A percentile compares a stretch with the other conserved stretches of the same genome.
phyloP scores from a whole-genome alignment of 2,797 vertebrate genomes.

The Florisuga fusca region DNA sequence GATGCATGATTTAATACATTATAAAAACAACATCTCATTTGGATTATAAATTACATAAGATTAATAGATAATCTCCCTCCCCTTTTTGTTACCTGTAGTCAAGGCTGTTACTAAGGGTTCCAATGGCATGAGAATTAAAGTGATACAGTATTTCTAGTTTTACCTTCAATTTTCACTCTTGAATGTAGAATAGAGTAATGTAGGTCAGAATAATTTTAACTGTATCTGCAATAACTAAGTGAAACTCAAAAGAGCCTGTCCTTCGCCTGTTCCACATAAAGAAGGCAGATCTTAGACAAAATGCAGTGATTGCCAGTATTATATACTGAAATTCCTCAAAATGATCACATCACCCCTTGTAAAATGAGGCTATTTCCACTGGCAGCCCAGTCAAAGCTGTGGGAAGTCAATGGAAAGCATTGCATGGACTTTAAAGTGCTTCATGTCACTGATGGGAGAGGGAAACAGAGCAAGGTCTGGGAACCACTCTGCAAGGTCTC shows the following conservation, averaged over 20 bases:
- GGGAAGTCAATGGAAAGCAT: background rate
- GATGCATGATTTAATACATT: slow-evolving; percentile 77
- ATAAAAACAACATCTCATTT: slow-evolving; percentile 68
- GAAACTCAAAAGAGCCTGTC: background rate
- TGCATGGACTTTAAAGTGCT: background rate
- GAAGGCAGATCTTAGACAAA: background rate
- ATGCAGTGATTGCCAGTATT: background rate
- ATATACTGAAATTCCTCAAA: background rate
- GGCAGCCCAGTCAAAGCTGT: background rate
- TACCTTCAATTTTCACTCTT: background rate
- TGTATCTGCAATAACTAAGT: background rate
- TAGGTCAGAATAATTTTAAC: background rate
- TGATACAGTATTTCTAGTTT: background rate
- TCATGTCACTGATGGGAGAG: background rate
- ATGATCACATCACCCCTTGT: background rate
- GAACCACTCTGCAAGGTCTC: background rate
- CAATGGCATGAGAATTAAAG: background rate
- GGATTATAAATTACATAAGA: slow-evolving; percentile 41
- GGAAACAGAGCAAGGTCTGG: background rate
- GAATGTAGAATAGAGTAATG: background rate
- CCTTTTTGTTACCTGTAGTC: no score
- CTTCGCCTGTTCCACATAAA: background rate
- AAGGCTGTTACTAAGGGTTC: background rate
- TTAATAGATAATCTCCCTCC: slow-evolving; percentile 12
- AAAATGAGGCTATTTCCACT: background rate